Evolutionary conservation across 2,888 invertebrate species (phyloP).

Genomic region (Agrotis clavis): DNA sequence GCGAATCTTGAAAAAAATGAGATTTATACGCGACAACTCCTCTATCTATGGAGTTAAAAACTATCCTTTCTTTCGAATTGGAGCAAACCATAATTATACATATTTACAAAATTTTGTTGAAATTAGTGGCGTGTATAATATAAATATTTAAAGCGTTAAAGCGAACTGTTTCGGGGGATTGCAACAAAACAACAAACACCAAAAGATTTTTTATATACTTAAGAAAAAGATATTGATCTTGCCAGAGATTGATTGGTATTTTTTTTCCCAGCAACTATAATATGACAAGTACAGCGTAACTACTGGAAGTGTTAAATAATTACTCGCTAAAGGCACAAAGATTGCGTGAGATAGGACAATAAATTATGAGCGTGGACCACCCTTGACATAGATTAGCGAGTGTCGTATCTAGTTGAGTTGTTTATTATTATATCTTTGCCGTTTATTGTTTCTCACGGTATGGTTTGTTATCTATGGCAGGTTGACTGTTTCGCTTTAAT

Average conservation of each 20-base stretch:
- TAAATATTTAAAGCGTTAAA: too few relatives aligned
- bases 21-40: too few relatives aligned
- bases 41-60: too few relatives aligned
- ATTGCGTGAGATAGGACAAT: slow-evolving; percentile 55
- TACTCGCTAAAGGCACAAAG: slow-evolving; percentile 38
- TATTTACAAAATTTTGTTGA: too few relatives aligned
- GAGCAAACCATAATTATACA: too few relatives aligned
- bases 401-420: slow-evolving; percentile 51
- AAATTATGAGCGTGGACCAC: slow-evolving; percentile 52
- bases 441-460: slow-evolving; percentile 60
- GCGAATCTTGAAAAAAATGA: too few relatives aligned
- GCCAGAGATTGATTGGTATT: slow-evolving; percentile 43
- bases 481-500: slow-evolving; percentile 41
- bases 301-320: slow-evolving; percentile 65
- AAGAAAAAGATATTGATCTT: too few relatives aligned
- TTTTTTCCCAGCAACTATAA: slow-evolving; percentile 63
- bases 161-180: too few relatives aligned
- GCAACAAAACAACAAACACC: too few relatives aligned
- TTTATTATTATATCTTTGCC: slow-evolving; percentile 56
- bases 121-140: too few relatives aligned
- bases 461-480: slow-evolving; percentile 49
- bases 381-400: slow-evolving; percentile 60
- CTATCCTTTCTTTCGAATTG: too few relatives aligned
- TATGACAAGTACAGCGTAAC: slow-evolving; percentile 34
- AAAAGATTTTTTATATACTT: too few relatives aligned